Evolutionary conservation across 2,888 invertebrate genomes (phyloP), one percentile per base, ranked within the genome.

Genomic region (Suillia variegata): DNA sequence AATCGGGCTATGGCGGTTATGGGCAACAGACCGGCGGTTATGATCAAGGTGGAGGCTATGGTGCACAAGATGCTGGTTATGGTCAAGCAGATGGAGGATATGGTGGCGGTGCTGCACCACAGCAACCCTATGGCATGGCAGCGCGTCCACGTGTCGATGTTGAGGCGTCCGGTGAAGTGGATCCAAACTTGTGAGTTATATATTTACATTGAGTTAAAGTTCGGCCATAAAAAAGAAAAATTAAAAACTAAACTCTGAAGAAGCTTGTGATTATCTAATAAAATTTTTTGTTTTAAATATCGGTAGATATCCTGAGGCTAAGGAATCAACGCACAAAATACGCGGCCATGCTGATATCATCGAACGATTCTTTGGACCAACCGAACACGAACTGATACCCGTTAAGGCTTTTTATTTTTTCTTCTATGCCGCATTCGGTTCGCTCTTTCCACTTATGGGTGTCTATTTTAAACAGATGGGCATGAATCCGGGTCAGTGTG

Each of bases 391-490:
- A 81, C 85, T 99, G 55, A 87, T 98, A 68, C 91, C 96, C 56
- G 96, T 96, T 70, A 98, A 99, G 83, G 91, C 94, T 20, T 99
- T 99, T 84, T 99, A 99, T 82, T 98, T 99, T 84, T 98, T 98
- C 87, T 99, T 98, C 85, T 99, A 98, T 83, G 96, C 98, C 45
- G 98, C 98, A 1, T 99, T 99, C 80, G 99, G 99, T 5, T 96
- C 96, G 1, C 87, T 99, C 15, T 99, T 98, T 80, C 99, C 99
- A 0, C 85, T 99, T 63, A 94, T 99, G 91, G 98, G 97, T 34
- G 95, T 99, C 49, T 99, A 98, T 84, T 99, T 99, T 86, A 99
- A 99, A 84, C 98, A 98, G 85, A 92, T 98, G 90, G 97, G 97
- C 62, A 97, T 99, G 96, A 98, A 97, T 83, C 94, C 98, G 1